Evolutionary conservation across 92 coral and sea anemone genomes (phyloP).

Genomic region (Heliopora coerulea): DNA sequence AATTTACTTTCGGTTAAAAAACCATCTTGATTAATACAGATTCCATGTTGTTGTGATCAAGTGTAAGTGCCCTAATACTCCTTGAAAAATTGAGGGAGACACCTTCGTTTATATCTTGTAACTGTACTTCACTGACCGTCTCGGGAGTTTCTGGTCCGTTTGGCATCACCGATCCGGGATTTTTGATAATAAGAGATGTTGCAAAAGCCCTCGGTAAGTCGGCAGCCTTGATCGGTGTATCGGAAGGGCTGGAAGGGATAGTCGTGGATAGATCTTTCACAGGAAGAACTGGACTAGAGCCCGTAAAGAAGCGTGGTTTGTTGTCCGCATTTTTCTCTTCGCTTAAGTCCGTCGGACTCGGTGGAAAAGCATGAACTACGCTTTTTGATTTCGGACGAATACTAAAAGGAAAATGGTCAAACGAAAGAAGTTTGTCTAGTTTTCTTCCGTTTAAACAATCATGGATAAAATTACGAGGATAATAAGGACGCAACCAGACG

Average conservation of each 20-base stretch:
- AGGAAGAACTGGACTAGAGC: conserved; percentile 1
- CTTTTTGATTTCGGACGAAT: conserved; percentile 21
- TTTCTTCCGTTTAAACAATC: no score
- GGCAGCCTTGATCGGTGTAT: not conserved
- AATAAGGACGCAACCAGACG: no score
- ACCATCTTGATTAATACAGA: no score
- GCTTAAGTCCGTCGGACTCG: not conserved
- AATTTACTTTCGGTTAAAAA: no score
- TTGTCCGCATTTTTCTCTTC: not conserved
- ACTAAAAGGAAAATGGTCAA: conserved; percentile 1
- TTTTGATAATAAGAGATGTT: not conserved
- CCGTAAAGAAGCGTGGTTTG: not conserved
- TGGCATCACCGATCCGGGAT: not conserved
- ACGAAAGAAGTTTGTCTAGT: not conserved
- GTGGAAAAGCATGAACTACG: conserved; percentile 14
- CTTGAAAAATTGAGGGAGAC: not conserved
- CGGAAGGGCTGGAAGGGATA: not conserved
- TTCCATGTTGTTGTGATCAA: no score
- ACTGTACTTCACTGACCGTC: no score
- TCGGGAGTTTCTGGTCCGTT: not conserved
- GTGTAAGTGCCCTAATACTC: not conserved
- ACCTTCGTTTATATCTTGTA: no score
- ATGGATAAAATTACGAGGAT: no score
- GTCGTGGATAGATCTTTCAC: conserved; percentile 12
- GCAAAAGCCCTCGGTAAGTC: not conserved